phyloP scores from a whole-genome alignment of 92 coral and sea anemone genomes.

The Bergia puertoricense region DNA sequence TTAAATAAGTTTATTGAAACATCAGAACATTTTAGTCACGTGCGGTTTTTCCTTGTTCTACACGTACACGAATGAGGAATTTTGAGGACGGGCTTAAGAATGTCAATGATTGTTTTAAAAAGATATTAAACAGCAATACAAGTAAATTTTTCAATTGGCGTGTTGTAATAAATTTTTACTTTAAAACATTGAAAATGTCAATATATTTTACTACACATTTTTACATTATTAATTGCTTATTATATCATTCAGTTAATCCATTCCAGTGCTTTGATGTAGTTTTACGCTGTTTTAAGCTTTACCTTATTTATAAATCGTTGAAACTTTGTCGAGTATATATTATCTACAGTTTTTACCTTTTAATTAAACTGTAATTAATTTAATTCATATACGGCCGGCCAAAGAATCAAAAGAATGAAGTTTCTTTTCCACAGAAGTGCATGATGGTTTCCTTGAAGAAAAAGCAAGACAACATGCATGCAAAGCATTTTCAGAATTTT shows the following conservation, averaged over 20 bases:
- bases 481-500: no score
- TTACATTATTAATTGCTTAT: not conserved
- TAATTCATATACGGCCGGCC: no score
- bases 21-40: not conserved
- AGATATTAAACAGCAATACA: not conserved
- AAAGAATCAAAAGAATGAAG: no score
- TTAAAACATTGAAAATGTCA: conserved; percentile 1
- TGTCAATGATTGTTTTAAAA: not conserved
- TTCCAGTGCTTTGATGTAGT: not conserved
- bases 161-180: not conserved
- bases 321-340: no score
- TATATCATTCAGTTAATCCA: not conserved
- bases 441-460: no score
- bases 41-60: not conserved
- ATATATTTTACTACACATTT: not conserved
- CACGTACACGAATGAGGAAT: not conserved
- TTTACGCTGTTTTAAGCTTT: not conserved
- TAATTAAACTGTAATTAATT: no score
- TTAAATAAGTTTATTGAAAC: not conserved
- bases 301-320: no score
- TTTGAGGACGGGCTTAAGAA: not conserved
- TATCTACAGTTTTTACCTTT: no score
- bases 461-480: no score
- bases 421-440: no score
- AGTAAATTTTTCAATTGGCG: no score